Percentiles rank a stretch among this genome's conserved stretches.
Evolutionary conservation across 1,140 invertebrate species (phyloP).

Genomic region (Uloborus diversus): DNA sequence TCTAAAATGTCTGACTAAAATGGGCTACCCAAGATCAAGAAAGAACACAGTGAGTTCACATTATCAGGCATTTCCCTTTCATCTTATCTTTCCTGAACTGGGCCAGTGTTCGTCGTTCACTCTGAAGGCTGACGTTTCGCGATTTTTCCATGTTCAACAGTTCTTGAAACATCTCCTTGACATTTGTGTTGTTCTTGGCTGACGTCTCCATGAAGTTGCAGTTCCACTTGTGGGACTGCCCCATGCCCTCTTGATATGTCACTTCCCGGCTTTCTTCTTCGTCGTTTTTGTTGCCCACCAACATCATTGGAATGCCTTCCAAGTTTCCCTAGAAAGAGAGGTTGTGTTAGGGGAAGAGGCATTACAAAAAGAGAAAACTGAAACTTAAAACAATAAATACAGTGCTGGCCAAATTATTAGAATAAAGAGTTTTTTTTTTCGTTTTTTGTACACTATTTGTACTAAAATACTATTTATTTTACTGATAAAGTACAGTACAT

Average conservation of each 20-base stretch:
- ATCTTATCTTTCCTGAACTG: conserved; percentile 69
- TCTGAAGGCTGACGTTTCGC: conserved; percentile 84
- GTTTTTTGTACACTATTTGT: no score
- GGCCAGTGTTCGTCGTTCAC: conserved; percentile 74
- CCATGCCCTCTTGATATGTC: conserved; percentile 78
- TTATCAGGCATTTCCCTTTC: conserved; percentile 68
- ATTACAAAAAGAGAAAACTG: no score
- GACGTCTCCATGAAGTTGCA: conserved; percentile 99
- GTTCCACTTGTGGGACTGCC: conserved; percentile 74
- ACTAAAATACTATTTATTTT: no score
- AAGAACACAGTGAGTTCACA: no score
- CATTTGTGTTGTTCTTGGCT: conserved; percentile 98
- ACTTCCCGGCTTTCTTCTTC: conserved; percentile 90
- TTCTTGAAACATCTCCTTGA: conserved; percentile 84
- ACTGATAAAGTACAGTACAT: no score
- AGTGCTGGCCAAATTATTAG: no score
- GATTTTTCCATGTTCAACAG: conserved; percentile 96
- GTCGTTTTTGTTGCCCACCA: conserved; percentile 96
- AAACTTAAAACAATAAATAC: no score
- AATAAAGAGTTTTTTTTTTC: no score
- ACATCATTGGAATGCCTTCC: conserved; percentile 89
- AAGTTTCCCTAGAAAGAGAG: conserved; percentile 64
- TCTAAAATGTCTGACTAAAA: no score
- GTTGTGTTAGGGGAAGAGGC: no score
- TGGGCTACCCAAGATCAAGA: no score